Conservation (phyloP, 1,140 invertebrate species). For the Hyposmocoma kahamanoa region DNA sequence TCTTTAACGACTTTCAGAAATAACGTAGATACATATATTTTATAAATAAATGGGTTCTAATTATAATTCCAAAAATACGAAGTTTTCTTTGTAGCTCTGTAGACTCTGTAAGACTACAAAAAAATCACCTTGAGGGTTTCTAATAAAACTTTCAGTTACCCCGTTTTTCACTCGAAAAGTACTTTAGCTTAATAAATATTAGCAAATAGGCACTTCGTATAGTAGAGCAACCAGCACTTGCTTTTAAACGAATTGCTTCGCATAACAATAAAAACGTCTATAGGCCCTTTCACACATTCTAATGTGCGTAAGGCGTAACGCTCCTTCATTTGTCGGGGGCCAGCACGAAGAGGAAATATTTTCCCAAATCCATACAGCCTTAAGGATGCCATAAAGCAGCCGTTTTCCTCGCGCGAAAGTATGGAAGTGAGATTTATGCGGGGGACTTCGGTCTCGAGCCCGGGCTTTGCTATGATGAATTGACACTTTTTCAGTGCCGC, state of each 20-base stretch:
- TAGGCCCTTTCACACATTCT: slow-evolving; percentile 68
- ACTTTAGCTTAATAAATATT: slow-evolving; percentile 58
- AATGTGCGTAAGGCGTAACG: slow-evolving; percentile 53
- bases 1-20: no score
- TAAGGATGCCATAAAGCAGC: slow-evolving; percentile 75
- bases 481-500: slow-evolving; percentile 67
- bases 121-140: no score
- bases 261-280: slow-evolving; percentile 69
- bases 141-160: no score
- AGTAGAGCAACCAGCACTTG: slow-evolving; percentile 49
- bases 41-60: no score
- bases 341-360: slow-evolving; percentile 71
- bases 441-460: slow-evolving; percentile 64
- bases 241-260: slow-evolving; percentile 71
- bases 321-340: slow-evolving; percentile 68
- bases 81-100: no score
- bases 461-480: slow-evolving; percentile 70
- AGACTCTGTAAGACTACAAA: no score
- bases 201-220: slow-evolving; percentile 62
- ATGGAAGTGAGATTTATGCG: slow-evolving; percentile 74
- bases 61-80: no score
- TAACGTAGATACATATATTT: no score
- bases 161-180: no score
- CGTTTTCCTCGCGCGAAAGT: slow-evolving; percentile 70
- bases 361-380: slow-evolving; percentile 75